Percentiles rank a stretch among this genome's conserved stretches.
phyloP scores from a whole-genome alignment of 2,113 vertebrate genomes.

The Chinchilla lanigera region DNA sequence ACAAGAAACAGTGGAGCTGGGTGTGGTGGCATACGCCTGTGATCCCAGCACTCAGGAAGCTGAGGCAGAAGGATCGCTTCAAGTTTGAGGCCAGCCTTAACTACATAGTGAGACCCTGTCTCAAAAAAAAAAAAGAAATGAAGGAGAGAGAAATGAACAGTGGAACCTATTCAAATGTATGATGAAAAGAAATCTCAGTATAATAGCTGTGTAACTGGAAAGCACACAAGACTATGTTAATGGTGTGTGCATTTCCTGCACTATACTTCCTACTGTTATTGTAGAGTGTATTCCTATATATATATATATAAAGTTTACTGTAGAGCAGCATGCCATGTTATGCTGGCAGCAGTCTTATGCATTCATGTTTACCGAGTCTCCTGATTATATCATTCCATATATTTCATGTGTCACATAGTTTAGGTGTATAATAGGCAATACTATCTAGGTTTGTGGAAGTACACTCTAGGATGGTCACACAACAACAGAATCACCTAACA shows the following conservation, averaged over 20 bases:
- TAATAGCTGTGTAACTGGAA: neutral
- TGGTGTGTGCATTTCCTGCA: neutral
- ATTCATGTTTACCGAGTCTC: neutral
- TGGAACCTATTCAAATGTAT: neutral
- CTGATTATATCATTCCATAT: neutral
- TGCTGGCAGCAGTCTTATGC: neutral
- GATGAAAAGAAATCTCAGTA: neutral
- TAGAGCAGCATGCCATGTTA: neutral
- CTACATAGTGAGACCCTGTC: neutral
- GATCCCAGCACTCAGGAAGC: neutral
- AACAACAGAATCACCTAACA: neutral
- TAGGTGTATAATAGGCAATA: neutral
- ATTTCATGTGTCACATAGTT: no score
- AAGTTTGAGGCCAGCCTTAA: neutral
- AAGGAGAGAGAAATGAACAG: neutral
- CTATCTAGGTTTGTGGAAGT: neutral
- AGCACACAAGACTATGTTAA: neutral
- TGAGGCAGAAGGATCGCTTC: neutral
- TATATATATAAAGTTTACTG: neutral
- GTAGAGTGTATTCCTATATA: neutral
- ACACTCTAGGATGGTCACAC: neutral
- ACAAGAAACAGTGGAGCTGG: neutral
- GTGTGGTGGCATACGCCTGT: no score
- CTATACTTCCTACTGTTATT: neutral
- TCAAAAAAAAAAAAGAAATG: neutral